Base-by-base conservation (phyloP, 2,113 vertebrate species). In the Fulmarus glacialis region DNA sequence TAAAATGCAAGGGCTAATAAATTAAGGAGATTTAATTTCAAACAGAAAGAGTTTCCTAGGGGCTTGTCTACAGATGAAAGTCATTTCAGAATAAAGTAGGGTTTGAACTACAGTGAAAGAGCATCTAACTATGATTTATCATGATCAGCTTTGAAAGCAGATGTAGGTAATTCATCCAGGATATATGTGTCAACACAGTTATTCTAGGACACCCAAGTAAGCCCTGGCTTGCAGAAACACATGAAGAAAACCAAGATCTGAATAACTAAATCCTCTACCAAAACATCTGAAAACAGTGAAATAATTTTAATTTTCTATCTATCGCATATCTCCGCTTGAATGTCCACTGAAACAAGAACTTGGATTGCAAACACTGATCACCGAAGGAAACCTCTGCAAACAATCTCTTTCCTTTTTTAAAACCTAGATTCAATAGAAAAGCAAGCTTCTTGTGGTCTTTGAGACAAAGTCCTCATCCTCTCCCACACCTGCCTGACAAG, bases 291-390 rank as follows among this genome's bases (percentile, higher is more conserved):
- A 85, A 85, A 66, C 8, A 73, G 10, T 18, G 42, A 58, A 60
- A 82, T 26, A 1, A 48, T 38, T 90, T 82, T 45, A 32, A 43
- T 55, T 92, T 50, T 60, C 1, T n/a, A 55, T 52, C 12, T 59
- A 4, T 23, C 3, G 0, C 0, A 0, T 68, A 29, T 73, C 34
- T 83, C 48, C 0, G 1, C 27, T 82, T 74, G 38, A 82, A 36
- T 9, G 26, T 38, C 24, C 53, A 52, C 30, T 27, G 42, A 80
- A 91, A 79, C 14, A 77, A 32, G 19, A 89, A 81, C 9, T 23
- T 47, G 66, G 26, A 56, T 5, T 53, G 17, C n/a, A 87, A 89
- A 68, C 47, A 58, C 2, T 11, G 43, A 79, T 36, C 30, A 67
- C 19, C 26, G 56, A 67, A 77, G 40, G 24, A 84, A 89, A 83